Conservation (phyloP, 2,888 invertebrate genomes). For the Drosophila mercatorum region DNA sequence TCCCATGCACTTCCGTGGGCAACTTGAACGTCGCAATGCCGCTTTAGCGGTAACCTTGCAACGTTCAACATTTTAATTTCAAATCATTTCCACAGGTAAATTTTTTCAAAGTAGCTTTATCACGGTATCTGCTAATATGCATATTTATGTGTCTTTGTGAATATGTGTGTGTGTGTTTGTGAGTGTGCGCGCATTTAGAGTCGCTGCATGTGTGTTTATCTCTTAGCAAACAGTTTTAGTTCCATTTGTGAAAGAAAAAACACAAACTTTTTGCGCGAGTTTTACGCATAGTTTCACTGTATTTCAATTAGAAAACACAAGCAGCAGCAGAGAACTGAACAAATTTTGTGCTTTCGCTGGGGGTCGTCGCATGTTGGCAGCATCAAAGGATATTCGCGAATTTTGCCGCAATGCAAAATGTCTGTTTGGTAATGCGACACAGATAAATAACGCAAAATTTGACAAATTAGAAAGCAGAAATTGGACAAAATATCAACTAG, state of each 20-base stretch:
- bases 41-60: no score
- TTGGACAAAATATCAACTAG: background rate
- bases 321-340: slow-evolving; percentile 7
- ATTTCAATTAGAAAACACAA: slow-evolving; percentile 63
- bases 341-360: slow-evolving; percentile 1
- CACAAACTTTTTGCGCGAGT: slow-evolving; percentile 50
- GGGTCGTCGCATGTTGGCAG: background rate
- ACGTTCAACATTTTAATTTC: slow-evolving; percentile 21
- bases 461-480: slow-evolving; percentile 3
- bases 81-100: slow-evolving; percentile 13
- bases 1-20: no score
- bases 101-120: slow-evolving; percentile 32
- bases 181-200: background rate
- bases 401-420: slow-evolving; percentile 1
- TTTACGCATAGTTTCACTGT: slow-evolving; percentile 60
- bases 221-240: slow-evolving; percentile 36
- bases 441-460: slow-evolving; percentile 1
- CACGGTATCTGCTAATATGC: background rate
- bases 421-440: slow-evolving; percentile 1
- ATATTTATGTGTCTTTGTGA: background rate
- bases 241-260: slow-evolving; percentile 35
- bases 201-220: slow-evolving; percentile 11
- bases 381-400: slow-evolving; percentile 10
- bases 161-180: background rate
- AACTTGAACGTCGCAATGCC: no score